Percentiles rank a stretch among this genome's conserved stretches.
Evolutionary conservation across 2,113 vertebrate genomes (phyloP).

Genomic region (Collichthys lucidus): DNA sequence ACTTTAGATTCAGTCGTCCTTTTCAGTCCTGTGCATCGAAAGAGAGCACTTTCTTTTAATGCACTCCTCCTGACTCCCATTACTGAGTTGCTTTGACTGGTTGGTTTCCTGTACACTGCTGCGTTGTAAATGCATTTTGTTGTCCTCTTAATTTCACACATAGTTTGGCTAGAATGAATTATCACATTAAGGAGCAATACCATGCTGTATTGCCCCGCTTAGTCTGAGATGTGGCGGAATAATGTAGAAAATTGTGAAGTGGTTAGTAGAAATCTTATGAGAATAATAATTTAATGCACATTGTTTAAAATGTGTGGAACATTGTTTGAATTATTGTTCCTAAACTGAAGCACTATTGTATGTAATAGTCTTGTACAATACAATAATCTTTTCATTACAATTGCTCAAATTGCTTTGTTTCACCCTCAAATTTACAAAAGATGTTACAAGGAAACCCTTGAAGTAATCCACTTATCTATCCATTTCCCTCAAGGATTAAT

Average conservation of each 20-base stretch:
- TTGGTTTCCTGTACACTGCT: constrained; percentile 45
- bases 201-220: constrained; percentile 23
- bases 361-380: constrained; percentile 25
- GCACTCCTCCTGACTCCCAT: constrained; percentile 61
- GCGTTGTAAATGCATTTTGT: constrained; percentile 36
- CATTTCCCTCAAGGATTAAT: constrained; percentile 58
- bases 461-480: constrained; percentile 66
- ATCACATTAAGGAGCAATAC: constrained; percentile 38
- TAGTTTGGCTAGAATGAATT: constrained; percentile 16
- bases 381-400: constrained; percentile 25
- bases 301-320: neutral
- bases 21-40: neutral
- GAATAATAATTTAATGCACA: neutral
- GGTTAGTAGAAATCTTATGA: constrained; percentile 3
- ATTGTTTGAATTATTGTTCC: constrained; percentile 17
- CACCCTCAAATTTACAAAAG: constrained; percentile 18
- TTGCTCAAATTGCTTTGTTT: constrained; percentile 30
- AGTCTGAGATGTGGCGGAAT: constrained; percentile 29
- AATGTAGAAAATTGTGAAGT: constrained; percentile 20
- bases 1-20: constrained; percentile 15
- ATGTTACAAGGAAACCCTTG: constrained; percentile 41
- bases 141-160: constrained; percentile 17
- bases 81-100: constrained; percentile 43
- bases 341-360: neutral
- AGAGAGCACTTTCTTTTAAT: constrained; percentile 47